These are phyloP conservation scores for Scaeva pyrastri DNA, from an alignment of 2,888 invertebrate genomes.

Conservation along the genomic window DNA sequence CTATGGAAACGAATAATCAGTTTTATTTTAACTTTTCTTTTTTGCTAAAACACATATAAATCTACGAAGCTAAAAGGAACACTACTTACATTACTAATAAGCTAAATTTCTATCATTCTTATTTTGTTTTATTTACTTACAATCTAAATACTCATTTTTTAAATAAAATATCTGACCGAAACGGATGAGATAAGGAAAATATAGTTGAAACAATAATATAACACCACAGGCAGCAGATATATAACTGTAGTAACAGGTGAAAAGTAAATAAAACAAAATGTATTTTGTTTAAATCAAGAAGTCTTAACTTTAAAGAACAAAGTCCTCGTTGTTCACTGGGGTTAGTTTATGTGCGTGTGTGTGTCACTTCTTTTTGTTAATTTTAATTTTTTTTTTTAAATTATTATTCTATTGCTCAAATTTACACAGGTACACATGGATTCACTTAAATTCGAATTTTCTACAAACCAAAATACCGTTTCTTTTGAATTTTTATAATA, in stretches of 20 bases:
- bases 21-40: conserved; percentile 22
- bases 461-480: conserved; percentile 39
- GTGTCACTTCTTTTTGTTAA: background rate
- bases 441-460: conserved; percentile 42
- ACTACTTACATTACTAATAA: conserved; percentile 69
- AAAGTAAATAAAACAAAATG: conserved; percentile 10
- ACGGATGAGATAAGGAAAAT: conserved; percentile 39
- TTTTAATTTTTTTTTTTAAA: background rate
- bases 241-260: conserved; percentile 44
- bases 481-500: background rate
- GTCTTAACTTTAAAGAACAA: conserved; percentile 48
- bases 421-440: conserved; percentile 69
- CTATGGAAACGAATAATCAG: conserved; percentile 59
- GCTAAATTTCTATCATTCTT: conserved; percentile 50
- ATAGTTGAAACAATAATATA: conserved; percentile 15
- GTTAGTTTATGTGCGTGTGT: conserved; percentile 15
- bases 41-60: conserved; percentile 70
- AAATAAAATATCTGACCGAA: conserved; percentile 47
- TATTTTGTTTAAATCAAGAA: no score
- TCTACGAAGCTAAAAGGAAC: conserved; percentile 76
- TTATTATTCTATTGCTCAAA: conserved; percentile 55
- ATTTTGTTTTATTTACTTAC: conserved; percentile 48
- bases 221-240: conserved; percentile 55
- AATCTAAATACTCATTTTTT: conserved; percentile 30
- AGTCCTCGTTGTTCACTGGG: conserved; percentile 52